phyloP scores from a whole-genome alignment of 2,113 vertebrate genomes.

The Etheostoma spectabile region DNA sequence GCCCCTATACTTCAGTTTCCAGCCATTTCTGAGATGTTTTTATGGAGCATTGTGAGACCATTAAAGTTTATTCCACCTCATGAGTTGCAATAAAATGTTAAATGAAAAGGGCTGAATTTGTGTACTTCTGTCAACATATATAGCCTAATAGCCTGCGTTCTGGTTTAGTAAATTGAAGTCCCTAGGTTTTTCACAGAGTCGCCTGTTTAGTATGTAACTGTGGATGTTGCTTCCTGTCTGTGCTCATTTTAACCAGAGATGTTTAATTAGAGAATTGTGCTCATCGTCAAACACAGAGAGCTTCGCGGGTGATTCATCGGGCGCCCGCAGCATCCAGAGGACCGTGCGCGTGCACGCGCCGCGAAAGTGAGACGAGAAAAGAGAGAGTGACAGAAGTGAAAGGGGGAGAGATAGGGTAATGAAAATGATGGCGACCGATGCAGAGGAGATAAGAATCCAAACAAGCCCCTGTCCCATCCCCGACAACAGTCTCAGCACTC shows the following conservation, averaged over 20 bases:
- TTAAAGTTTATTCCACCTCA: not conserved
- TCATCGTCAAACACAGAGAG: not conserved
- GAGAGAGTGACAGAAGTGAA: not conserved
- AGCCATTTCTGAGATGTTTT: not conserved
- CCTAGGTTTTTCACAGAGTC: not conserved
- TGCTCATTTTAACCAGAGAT: too few relatives aligned
- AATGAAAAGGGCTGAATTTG: not conserved
- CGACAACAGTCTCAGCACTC: conserved; percentile 64
- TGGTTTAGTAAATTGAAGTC: not conserved
- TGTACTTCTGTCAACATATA: not conserved
- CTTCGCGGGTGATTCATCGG: not conserved
- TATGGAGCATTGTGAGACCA: not conserved
- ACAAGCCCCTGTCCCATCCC: conserved; percentile 53
- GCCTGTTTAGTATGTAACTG: not conserved
- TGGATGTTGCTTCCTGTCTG: not conserved
- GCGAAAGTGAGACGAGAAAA: not conserved
- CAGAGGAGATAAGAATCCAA: conserved; percentile 69
- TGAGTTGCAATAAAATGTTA: not conserved
- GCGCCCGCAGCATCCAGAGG: conserved; percentile 45
- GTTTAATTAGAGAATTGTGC: too few relatives aligned
- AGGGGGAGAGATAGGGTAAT: not conserved
- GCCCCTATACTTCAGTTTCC: not conserved
- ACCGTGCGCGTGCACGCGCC: conserved; percentile 42
- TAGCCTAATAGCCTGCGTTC: not conserved
- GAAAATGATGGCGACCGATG: conserved; percentile 78